Evolutionary conservation across 2,888 invertebrate species (phyloP).

Genomic region (Rotaria socialis): DNA sequence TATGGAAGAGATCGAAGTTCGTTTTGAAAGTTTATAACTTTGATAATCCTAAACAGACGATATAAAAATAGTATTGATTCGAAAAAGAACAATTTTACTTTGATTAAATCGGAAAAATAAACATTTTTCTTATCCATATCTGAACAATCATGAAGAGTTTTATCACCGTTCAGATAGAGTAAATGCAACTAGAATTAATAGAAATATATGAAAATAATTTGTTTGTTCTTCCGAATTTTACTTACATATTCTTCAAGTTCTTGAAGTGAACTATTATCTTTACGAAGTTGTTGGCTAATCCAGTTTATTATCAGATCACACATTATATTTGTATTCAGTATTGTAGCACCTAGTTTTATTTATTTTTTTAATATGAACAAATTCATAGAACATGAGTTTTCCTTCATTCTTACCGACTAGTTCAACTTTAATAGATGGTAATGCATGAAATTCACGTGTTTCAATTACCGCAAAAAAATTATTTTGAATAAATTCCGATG

Average conservation of each 20-base stretch:
- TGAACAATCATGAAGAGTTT: slow-evolving; percentile 41
- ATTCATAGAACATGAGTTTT: neutral
- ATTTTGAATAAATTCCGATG: neutral
- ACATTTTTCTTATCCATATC: slow-evolving; percentile 41
- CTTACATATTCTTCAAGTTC: slow-evolving; percentile 22
- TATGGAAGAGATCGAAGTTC: neutral
- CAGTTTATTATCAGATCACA: neutral
- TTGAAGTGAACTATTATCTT: neutral
- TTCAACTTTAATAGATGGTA: neutral
- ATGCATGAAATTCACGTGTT: slow-evolving; percentile 32
- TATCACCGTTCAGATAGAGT: slow-evolving; percentile 41
- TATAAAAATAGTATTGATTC: neutral
- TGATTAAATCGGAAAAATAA: slow-evolving; percentile 35
- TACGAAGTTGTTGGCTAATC: neutral
- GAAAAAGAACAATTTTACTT: neutral
- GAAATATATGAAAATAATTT: neutral
- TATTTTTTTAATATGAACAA: neutral
- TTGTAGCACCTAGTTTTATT: neutral
- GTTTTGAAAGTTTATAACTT: neutral
- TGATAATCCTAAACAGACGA: neutral
- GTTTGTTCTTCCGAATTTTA: neutral
- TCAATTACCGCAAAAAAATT: neutral
- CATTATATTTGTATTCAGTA: neutral
- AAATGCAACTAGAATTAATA: neutral
- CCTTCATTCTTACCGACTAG: neutral